These are phyloP conservation scores for Theonella swinhoei DNA, from an alignment of 37 sponge, comb jelly and placozoan species.

Conservation along the genomic window DNA sequence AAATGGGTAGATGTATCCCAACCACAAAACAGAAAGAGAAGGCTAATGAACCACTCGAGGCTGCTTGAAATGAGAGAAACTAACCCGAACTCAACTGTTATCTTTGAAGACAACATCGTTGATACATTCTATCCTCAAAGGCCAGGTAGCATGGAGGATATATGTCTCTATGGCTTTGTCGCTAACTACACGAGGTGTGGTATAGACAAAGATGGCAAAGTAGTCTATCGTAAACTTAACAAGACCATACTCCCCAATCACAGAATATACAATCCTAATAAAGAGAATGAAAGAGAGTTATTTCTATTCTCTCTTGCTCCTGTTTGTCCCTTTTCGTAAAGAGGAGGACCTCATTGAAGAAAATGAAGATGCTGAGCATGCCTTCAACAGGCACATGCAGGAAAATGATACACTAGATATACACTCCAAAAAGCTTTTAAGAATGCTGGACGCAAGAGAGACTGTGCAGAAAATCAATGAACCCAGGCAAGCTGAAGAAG, in stretches of 20 bases:
- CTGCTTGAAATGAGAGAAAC: constrained; percentile 27
- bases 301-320: constrained; percentile 38
- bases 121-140: constrained; percentile 42
- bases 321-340: constrained; percentile 52
- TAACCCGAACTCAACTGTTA: constrained; percentile 25
- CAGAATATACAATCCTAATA: constrained; percentile 42
- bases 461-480: constrained; percentile 36
- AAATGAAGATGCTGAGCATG: constrained; percentile 42
- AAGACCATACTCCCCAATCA: constrained; percentile 33
- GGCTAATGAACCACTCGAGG: constrained; percentile 20
- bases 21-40: constrained; percentile 42
- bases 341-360: constrained; percentile 21
- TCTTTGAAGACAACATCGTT: constrained; percentile 35
- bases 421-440: constrained; percentile 45
- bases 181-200: too few relatives aligned
- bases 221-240: constrained; percentile 7
- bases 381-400: constrained; percentile 17
- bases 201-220: constrained; percentile 7
- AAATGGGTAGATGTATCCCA: constrained; percentile 40
- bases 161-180: too few relatives aligned
- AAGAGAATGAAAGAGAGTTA: constrained; percentile 29
- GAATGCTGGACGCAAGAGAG: constrained; percentile 24
- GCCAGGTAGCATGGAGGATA: constrained; percentile 14
- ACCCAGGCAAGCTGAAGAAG: constrained; percentile 27
- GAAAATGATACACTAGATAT: neutral